Evolutionary conservation across 1,140 invertebrate genomes (phyloP).

Genomic region (Ladona fulva): DNA sequence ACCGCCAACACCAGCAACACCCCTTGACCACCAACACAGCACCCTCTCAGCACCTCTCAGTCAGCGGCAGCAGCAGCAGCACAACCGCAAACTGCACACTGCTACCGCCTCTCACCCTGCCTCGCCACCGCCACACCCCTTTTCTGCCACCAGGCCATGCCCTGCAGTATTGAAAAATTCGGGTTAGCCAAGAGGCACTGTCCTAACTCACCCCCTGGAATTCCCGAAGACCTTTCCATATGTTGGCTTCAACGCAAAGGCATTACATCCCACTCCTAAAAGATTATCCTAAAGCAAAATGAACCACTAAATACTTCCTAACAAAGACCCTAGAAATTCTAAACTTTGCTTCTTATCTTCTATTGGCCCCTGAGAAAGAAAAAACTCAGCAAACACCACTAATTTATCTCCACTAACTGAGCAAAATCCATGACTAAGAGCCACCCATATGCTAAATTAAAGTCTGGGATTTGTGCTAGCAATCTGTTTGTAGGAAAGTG

Average conservation of each 20-base stretch:
- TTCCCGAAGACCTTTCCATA: background rate
- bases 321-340: too few species aligned
- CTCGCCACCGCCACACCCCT: background rate
- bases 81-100: slow-evolving; percentile 7
- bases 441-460: too few species aligned
- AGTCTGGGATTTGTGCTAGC: too few species aligned
- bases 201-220: background rate
- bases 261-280: too few species aligned
- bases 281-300: too few species aligned
- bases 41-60: background rate
- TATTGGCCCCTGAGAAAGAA: too few species aligned
- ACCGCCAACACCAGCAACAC: slow-evolving; percentile 6
- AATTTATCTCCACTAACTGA: too few species aligned
- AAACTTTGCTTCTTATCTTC: too few species aligned
- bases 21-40: background rate
- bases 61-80: slow-evolving; percentile 4
- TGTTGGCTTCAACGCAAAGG: background rate
- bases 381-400: too few species aligned
- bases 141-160: slow-evolving; percentile 1
- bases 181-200: background rate
- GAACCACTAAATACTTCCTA: too few species aligned
- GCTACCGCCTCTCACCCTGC: background rate
- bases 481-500: too few species aligned
- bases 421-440: too few species aligned
- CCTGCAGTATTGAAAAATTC: background rate